Percentiles rank a stretch among this genome's conserved stretches.
phyloP scores from a whole-genome alignment of 2,113 vertebrate species.

The Macrotus californicus region DNA sequence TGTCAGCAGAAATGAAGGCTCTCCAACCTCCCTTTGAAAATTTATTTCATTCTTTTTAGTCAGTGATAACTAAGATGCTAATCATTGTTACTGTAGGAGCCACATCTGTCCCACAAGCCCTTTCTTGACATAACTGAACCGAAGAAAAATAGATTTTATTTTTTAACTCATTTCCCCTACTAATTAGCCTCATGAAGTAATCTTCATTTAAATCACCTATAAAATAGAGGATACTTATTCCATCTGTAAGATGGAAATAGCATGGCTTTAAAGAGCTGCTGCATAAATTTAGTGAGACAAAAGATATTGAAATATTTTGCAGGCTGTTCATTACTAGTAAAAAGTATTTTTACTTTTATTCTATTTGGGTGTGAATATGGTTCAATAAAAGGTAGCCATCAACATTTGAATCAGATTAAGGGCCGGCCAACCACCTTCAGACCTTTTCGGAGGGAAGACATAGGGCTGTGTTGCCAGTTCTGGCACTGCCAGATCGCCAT shows the following conservation, averaged over 20 bases:
- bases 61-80: not conserved
- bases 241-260: not conserved
- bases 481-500: not conserved
- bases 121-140: conserved; percentile 3
- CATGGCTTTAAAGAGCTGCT: not conserved
- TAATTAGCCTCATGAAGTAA: not conserved
- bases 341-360: not conserved
- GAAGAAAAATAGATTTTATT: conserved; percentile 21
- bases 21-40: not conserved
- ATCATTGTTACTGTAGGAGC: not conserved
- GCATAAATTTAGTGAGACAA: not conserved
- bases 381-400: not conserved
- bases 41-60: not conserved
- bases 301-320: conserved; percentile 10
- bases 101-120: not conserved
- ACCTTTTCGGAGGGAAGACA: not conserved
- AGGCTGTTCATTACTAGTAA: not conserved
- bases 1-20: not conserved
- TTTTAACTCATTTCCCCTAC: conserved; percentile 8
- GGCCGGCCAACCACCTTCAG: not conserved
- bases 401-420: not conserved
- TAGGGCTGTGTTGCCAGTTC: not conserved
- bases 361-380: not conserved
- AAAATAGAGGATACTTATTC: not conserved
- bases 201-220: not conserved